phyloP scores from a whole-genome alignment of 1,140 invertebrate genomes.

The Trinorchestia longiramus region DNA sequence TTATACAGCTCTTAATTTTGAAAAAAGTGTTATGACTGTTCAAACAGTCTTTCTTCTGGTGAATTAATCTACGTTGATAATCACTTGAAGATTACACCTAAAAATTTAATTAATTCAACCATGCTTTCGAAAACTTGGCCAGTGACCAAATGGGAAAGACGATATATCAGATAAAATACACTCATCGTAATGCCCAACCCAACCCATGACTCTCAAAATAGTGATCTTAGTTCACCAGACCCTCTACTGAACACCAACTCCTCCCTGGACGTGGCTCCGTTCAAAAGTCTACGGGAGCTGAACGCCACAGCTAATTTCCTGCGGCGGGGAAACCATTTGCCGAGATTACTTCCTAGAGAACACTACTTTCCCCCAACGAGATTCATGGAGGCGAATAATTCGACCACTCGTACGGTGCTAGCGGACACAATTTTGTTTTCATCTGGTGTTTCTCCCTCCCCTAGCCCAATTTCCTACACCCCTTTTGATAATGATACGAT shows the following conservation, averaged over 20 bases:
- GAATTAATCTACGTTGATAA: background rate
- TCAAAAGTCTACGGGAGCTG: constrained; percentile 4
- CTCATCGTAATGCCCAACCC: background rate
- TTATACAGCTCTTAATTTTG: too few species aligned
- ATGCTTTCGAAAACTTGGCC: background rate
- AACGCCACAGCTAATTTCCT: constrained; percentile 32
- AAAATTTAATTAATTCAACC: background rate
- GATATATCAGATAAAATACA: background rate
- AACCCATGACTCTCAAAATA: background rate
- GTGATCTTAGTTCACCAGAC: background rate
- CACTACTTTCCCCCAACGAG: too few species aligned
- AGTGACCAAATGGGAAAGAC: background rate
- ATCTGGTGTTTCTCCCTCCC: constrained; percentile 53
- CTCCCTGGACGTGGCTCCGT: background rate
- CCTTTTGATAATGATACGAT: constrained; percentile 59
- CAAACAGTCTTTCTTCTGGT: background rate
- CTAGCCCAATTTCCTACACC: constrained; percentile 25
- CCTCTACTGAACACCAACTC: background rate
- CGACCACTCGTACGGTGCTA: constrained; percentile 55
- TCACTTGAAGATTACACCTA: too few species aligned
- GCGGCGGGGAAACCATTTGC: background rate
- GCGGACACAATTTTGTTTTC: constrained; percentile 55
- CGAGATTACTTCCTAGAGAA: background rate
- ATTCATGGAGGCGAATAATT: constrained; percentile 34
- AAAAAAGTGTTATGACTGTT: background rate